Conservation (phyloP, 2,113 vertebrate genomes). For the human region GRCh38 chr1:82198001-82198500, state of each 20-base stretch:
- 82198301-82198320: conserved; percentile 69
- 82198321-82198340: conserved; percentile 80
- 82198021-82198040: conserved; percentile 81
- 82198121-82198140: conserved; percentile 84
- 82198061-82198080: conserved; percentile 84
- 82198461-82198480: conserved; percentile 74
- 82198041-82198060: conserved; percentile 80
- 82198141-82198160: conserved; percentile 88
- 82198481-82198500: conserved; percentile 70
- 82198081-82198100: conserved; percentile 79
- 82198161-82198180: conserved; percentile 85
- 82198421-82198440: conserved; percentile 61
- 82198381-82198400: conserved; percentile 64
- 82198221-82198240: conserved; percentile 62
- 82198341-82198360: conserved; percentile 72
- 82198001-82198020: conserved; percentile 85
- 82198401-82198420: conserved; percentile 59
- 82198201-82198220: conserved; percentile 82
- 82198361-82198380: conserved; percentile 54
- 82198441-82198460: conserved; percentile 52
- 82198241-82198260: conserved; percentile 73
- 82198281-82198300: conserved; percentile 83
- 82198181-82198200: conserved; percentile 89
- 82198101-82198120: conserved; percentile 82
- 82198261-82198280: conserved; percentile 69